Base-by-base conservation (phyloP, 2,888 invertebrate genomes). In the Drosophila percnosoma region DNA sequence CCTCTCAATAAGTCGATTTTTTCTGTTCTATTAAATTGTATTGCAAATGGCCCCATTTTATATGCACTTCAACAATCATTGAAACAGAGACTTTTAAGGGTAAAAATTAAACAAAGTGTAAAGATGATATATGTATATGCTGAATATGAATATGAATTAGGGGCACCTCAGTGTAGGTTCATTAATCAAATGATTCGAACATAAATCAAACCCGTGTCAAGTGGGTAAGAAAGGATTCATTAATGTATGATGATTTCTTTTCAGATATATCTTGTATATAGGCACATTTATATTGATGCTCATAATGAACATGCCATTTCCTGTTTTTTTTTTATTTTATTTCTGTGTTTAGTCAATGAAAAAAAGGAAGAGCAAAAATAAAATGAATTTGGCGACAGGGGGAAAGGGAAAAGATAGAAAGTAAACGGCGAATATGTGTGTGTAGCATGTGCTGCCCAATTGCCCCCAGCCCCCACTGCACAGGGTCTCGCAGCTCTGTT, bases 401-500 rank as follows among this genome's bases (percentile, higher is more conserved):
- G 13, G 1, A 33, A 13, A 62, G 27, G 49, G 21, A 15, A 24
- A 42, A 38, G 15, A 65, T 66, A 60, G 48, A 53, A 79, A 76
- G 57, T 52, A 60, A 62, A 55, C 49, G 40, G 24, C 18, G 51
- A n/a, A 68, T 65, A 63, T 57, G 66, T 48, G 21, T 29, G 45
- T 48, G 31, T 31, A 21, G 24, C 27, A 27, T 64, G 42, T 45
- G 24, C 57, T 21, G 21, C 34, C 38, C 38, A 38, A 4, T 18
- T 38, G 38, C 38, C 21, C 18, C 11, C 10, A 24, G 27, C 36
- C 45, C 29, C 10, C 55, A 15, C 11, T 2, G 31, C 6, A 31
- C 27, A 34, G 57, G 62, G 42, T 21, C 24, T 4, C 27, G 40
- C 58, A 38, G 67, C 71, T 61, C 24, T 82, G 77, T 73, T 81